Conservation (phyloP, 2,797 vertebrate species). For the Falco concolor region DNA sequence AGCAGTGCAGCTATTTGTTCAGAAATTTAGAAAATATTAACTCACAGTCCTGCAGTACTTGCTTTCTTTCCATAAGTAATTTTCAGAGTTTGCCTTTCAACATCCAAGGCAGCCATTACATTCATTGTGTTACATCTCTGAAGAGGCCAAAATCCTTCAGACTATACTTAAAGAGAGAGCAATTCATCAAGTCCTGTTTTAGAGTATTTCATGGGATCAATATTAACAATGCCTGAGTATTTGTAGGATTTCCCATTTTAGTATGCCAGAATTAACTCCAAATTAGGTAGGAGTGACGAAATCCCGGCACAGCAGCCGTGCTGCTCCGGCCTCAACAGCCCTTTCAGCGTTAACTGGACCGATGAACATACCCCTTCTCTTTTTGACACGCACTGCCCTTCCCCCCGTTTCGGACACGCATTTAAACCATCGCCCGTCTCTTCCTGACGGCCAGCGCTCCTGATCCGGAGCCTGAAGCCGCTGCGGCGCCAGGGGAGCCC, state of each 20-base stretch:
- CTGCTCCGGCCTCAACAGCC: neutral
- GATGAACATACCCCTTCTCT: too few species aligned
- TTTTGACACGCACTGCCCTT: neutral
- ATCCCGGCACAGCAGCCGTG: neutral
- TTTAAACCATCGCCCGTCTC: neutral
- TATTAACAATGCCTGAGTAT: neutral
- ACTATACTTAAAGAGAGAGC: neutral
- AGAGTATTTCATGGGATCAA: neutral
- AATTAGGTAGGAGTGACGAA: rapidly evolving
- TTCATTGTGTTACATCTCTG: neutral
- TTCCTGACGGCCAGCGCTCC: rapidly evolving
- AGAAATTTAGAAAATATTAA: neutral
- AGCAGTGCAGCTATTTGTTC: neutral
- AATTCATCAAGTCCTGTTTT: neutral
- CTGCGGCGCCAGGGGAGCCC: neutral
- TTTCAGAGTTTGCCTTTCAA: neutral
- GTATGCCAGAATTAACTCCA: rapidly evolving
- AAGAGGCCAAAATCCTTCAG: neutral
- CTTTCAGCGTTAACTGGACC: rapidly evolving
- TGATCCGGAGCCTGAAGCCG: neutral
- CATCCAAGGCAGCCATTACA: neutral
- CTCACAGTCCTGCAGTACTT: neutral
- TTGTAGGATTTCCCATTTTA: neutral
- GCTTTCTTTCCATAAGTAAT: neutral
- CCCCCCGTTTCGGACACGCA: rapidly evolving